Conservation (phyloP, 2,113 vertebrate genomes). For the Takifugu bimaculatus region DNA sequence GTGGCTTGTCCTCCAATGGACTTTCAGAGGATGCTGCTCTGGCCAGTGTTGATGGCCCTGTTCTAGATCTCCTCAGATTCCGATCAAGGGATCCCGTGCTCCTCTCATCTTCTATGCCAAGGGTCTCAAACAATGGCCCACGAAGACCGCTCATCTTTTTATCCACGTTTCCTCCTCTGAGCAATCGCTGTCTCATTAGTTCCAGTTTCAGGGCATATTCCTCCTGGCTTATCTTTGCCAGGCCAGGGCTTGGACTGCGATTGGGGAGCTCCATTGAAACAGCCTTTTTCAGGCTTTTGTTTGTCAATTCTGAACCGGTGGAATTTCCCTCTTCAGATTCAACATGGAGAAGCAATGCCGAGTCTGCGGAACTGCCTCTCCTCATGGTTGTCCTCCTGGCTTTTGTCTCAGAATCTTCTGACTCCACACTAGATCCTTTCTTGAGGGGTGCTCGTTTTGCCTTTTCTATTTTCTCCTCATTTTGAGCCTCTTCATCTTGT, state of each 20-base stretch:
- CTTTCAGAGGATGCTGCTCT: constrained; percentile 83
- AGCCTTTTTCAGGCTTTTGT: constrained; percentile 78
- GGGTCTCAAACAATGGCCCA: constrained; percentile 89
- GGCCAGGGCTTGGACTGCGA: constrained; percentile 79
- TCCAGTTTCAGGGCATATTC: constrained; percentile 89
- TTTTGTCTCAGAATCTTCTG: constrained; percentile 57
- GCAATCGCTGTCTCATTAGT: constrained; percentile 87
- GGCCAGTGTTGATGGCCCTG: constrained; percentile 64
- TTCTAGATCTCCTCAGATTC: constrained; percentile 62
- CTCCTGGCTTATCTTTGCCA: constrained; percentile 77
- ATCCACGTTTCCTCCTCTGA: constrained; percentile 78
- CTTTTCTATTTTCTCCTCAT: constrained; percentile 56
- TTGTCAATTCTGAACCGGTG: constrained; percentile 24
- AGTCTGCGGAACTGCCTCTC: constrained; percentile 89
- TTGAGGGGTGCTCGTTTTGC: constrained; percentile 61
- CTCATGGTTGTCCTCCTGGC: constrained; percentile 79
- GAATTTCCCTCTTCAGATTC: constrained; percentile 46
- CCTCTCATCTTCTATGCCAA: constrained; percentile 79
- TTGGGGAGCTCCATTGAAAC: constrained; percentile 84
- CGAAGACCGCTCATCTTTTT: constrained; percentile 90
- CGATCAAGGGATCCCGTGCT: constrained; percentile 54
- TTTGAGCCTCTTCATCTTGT: constrained; percentile 54
- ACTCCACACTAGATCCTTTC: constrained; percentile 74
- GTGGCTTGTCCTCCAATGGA: constrained; percentile 61
- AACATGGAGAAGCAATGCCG: constrained; percentile 79